Conservation (phyloP, 2,113 vertebrate genomes). For the Scolopax mira region DNA sequence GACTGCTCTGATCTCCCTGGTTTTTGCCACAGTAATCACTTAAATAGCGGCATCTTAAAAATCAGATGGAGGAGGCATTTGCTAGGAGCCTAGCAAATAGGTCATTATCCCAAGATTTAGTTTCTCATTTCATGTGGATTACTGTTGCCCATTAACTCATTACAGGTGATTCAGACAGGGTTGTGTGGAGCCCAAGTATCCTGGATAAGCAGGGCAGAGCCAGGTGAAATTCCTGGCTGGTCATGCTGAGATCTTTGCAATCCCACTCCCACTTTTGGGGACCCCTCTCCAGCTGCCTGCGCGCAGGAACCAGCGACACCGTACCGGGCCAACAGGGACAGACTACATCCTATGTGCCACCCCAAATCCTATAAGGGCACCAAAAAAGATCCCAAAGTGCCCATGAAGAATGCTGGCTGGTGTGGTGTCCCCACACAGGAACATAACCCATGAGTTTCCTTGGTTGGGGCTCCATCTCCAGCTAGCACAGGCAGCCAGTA, state of each 20-base stretch:
- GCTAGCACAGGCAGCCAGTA: neutral
- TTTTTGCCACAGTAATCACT: neutral
- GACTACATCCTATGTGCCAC: neutral
- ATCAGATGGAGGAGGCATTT: neutral
- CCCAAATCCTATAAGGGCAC: neutral
- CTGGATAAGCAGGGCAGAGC: neutral
- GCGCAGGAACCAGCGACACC: neutral
- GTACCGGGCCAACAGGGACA: neutral
- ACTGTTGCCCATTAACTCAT: neutral
- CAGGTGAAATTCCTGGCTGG: neutral
- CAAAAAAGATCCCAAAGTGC: neutral
- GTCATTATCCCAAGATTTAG: neutral
- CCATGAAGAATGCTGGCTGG: neutral
- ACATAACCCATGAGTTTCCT: rapidly evolving
- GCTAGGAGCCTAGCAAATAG: neutral
- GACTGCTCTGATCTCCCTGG: neutral
- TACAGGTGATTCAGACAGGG: neutral
- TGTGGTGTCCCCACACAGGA: neutral
- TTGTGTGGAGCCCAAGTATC: neutral
- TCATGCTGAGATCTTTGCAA: neutral
- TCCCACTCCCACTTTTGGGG: neutral
- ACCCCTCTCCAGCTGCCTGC: neutral
- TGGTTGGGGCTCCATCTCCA: neutral
- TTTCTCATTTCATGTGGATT: conserved; percentile 16
- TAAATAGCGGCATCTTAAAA: neutral